Conservation (phyloP, 2,888 invertebrate genomes). For the Athalia rosae region DNA sequence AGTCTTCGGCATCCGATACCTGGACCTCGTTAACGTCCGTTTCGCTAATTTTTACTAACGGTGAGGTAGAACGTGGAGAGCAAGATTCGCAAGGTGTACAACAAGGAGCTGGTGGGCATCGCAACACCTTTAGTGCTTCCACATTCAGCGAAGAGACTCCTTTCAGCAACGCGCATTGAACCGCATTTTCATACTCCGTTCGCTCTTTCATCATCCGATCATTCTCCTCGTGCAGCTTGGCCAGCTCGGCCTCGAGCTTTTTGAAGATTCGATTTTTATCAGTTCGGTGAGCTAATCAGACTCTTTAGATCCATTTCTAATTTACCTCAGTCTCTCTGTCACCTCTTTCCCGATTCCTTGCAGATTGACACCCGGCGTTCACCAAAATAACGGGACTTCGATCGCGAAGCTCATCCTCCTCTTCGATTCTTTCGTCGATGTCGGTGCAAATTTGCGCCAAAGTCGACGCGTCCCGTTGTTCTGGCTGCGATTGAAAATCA, state of each 20-base stretch:
- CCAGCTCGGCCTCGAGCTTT: slow-evolving; percentile 64
- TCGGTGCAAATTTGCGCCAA: neutral
- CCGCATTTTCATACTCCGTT: slow-evolving; percentile 67
- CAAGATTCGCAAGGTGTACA: slow-evolving; percentile 60
- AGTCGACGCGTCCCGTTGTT: neutral
- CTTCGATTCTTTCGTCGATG: neutral
- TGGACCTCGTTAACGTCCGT: neutral
- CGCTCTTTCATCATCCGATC: slow-evolving; percentile 65
- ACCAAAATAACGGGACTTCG: neutral
- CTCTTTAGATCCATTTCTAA: neutral
- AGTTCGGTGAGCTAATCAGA: neutral
- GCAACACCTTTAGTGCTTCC: slow-evolving; percentile 66
- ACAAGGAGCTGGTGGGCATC: slow-evolving; percentile 60
- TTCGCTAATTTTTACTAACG: slow-evolving; percentile 13
- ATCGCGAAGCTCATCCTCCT: neutral
- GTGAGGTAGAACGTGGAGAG: slow-evolving; percentile 24
- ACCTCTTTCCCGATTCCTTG: slow-evolving; percentile 49
- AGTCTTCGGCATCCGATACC: slow-evolving; percentile 38
- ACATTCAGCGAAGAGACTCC: slow-evolving; percentile 69
- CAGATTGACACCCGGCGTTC: slow-evolving; percentile 1
- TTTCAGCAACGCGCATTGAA: slow-evolving; percentile 67
- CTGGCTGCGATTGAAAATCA: neutral
- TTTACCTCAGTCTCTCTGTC: slow-evolving; percentile 58
- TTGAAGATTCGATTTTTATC: neutral
- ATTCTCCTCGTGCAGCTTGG: slow-evolving; percentile 64